Evolutionary conservation across 2,888 invertebrate species (phyloP), one percentile per base, ranked within the genome.

Genomic region (Tubiluchus corallicola): DNA sequence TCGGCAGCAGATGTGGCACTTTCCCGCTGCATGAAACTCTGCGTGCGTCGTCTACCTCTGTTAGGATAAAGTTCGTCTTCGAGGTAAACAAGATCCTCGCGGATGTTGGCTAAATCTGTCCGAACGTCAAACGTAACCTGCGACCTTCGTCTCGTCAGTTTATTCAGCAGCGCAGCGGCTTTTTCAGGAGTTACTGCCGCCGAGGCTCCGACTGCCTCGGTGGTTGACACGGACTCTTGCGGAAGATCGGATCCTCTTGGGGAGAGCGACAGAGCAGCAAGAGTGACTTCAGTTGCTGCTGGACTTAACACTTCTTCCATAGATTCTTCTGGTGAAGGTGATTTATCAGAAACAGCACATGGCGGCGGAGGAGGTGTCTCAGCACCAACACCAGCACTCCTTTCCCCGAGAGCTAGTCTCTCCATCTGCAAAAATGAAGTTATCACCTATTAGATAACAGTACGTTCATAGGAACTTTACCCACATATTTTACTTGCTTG

Each of bases 301-400:
- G 29, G 29, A 9, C 9, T n/a, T 13, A n/a, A 3, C n/a, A 40
- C 16, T 5, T 4, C 46, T 17, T 15, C 9, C 4, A 13, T 19
- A 5, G 45, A 17, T 21, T 20, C n/a, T 9, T 4, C 16, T 4
- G 17, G 9, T 4, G 44, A 45, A 5, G 43, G 5, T 15, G 9
- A 4, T 15, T 9, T 4, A n/a, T 21, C 38, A 20, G 5, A 4
- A 3, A n/a, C 17, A 13, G 5, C n/a, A n/a, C 17, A 20, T 4
- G 5, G 9, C 9, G 46, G 46, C 4, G 46, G 46, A 3, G 15
- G 46, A 3, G 47, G 47, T 5, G 19, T 47, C 29, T 47, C 47
- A 9, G 21, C 39, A 9, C 47, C 47, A 3, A 47, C 47, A 3
- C 47, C 47, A 13, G 46, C 19, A 16, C 39, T 46, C 13, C 47